phyloP scores from a whole-genome alignment of 2,888 invertebrate genomes.

The Trachelus tabidus region DNA sequence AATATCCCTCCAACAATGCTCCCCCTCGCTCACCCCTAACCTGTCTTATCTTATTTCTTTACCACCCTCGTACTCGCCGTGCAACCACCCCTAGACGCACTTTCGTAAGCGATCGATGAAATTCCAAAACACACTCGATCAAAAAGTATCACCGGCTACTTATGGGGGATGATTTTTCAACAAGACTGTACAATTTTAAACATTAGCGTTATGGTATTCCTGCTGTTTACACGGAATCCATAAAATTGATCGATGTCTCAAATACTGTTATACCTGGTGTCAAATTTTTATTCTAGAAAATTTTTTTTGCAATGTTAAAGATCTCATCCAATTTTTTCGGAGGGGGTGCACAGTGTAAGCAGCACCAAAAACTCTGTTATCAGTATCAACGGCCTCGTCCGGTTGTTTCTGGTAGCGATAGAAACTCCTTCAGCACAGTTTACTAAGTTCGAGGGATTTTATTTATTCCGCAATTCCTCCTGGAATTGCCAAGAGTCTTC shows the following conservation, averaged over 20 bases:
- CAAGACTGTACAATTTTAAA: background rate
- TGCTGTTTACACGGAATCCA: too few relatives aligned
- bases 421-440: background rate
- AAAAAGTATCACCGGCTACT: background rate
- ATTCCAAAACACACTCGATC: background rate
- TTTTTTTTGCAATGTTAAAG: background rate
- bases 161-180: background rate
- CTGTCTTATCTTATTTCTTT: background rate
- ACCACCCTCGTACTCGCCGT: background rate
- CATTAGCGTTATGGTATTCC: too few relatives aligned
- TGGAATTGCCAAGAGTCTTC: background rate
- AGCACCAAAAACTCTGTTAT: background rate
- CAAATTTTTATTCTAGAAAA: background rate
- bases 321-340: fast-evolving
- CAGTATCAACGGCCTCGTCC: background rate
- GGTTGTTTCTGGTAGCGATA: background rate
- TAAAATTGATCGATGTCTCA: too few relatives aligned
- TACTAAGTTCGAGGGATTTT: background rate
- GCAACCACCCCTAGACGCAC: background rate
- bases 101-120: background rate
- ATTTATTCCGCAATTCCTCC: background rate
- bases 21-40: background rate
- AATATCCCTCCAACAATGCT: background rate
- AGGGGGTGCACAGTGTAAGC: background rate
- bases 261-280: too few relatives aligned